Percentiles rank a stretch among this genome's conserved stretches.
These are phyloP conservation scores for Ctenoplectra terminalis DNA, from an alignment of 1,140 invertebrate genomes.

Conservation along the genomic window DNA sequence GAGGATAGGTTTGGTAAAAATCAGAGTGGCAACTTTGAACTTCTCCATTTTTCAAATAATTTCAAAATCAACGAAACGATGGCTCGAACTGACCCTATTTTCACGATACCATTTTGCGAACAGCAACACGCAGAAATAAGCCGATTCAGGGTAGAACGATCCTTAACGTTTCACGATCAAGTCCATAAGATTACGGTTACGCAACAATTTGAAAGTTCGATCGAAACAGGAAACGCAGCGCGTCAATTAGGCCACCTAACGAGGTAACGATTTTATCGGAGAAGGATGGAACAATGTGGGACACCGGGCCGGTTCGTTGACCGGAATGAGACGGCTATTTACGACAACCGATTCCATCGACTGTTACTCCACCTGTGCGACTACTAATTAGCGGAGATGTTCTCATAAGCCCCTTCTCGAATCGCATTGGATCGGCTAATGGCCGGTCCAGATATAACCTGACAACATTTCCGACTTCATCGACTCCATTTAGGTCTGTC, in stretches of 20 bases:
- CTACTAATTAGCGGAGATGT: constrained; percentile 57
- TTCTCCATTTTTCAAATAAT: too few species aligned
- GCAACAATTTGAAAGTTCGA: too few species aligned
- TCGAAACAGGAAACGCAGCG: too few species aligned
- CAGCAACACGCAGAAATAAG: too few species aligned
- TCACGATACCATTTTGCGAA: too few species aligned
- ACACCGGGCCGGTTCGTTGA: not conserved
- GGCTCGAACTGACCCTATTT: too few species aligned
- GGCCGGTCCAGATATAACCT: constrained; percentile 3
- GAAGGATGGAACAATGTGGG: not conserved
- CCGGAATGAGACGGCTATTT: constrained; percentile 33
- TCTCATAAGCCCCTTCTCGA: not conserved
- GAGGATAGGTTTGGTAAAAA: too few species aligned
- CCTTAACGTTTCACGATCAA: too few species aligned
- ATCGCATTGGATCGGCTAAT: not conserved
- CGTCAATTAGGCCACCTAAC: not conserved
- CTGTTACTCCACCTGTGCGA: constrained; percentile 27
- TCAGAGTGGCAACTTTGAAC: too few species aligned
- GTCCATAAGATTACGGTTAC: too few species aligned
- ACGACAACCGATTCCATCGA: constrained; percentile 12
- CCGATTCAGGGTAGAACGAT: too few species aligned
- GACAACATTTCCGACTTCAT: constrained; percentile 15
- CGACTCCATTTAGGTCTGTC: not conserved
- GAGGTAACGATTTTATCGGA: constrained; percentile 17
- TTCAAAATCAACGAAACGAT: too few species aligned